Base-by-base conservation (phyloP, 2,888 invertebrate genomes). In the Masnerella sp. region DNA sequence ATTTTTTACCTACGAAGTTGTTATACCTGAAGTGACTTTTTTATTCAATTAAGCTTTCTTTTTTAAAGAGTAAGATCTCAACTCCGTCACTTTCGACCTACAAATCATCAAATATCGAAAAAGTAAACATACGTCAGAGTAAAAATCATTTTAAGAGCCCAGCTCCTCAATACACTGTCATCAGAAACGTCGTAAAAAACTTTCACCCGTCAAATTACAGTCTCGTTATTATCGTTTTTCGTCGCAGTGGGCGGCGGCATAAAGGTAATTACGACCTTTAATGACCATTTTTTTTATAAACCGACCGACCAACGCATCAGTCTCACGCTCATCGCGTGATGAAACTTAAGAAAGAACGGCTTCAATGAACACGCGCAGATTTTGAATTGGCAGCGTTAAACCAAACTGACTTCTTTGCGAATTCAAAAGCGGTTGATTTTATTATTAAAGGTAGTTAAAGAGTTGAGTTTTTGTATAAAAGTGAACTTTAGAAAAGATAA, bases 241-340 rank as follows among this genome's bases (percentile, higher is more conserved):
- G 56, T 70, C 62, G 42, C 43, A 32, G 34, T 62, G 62, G 62
- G 70, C 43, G 56, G 62, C 14, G 34, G 12, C 56, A 62, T 70
- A 51, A 56, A 62, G 47, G 56, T 36, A 70, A 62, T 70, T 62
- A 56, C 49, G 38, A 49, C 62, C 47, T 30, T 62, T 70, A 62
- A 70, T 70, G 56, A 56, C 62, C 43, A 15, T 17, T 32, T 51
- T 47, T 47, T 64, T 69, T 68, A 47, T 42, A 51, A 68, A 59
- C 52, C 34, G 47, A 56, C 40, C 56, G 62, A 62, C 69, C 49
- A 45, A 20, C 25, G 17, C 18, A 62, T 70, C 70, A 62, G 56
- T 70, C 70, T 70, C 62, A 49, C 40, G 56, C 30, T 56, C 43
- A 32, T 62, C 20, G 49, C 61, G 49, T 56, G 43, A 70, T 47